Conservation (phyloP, 2,113 vertebrate genomes). For the Phoenicopterus ruber region DNA sequence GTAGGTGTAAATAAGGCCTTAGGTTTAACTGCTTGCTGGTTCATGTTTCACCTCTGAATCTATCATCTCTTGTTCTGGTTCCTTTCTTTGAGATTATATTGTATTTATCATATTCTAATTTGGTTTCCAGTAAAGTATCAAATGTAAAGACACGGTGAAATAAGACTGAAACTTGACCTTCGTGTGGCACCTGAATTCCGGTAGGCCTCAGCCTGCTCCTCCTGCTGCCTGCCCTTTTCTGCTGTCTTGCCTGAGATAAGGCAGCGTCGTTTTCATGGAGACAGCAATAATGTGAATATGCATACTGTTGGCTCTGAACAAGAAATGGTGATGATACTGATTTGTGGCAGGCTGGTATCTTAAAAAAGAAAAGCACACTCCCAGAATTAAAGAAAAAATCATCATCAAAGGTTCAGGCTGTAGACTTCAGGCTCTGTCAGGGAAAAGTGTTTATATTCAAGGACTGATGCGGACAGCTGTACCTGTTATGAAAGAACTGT, state of each 20-base stretch:
- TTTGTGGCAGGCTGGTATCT: neutral
- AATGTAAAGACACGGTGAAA: neutral
- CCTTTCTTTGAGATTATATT: neutral
- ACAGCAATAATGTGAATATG: neutral
- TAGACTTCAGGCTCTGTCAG: neutral
- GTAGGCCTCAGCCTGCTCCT: neutral
- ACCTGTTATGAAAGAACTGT: neutral
- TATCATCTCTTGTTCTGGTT: neutral
- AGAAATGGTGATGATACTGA: neutral
- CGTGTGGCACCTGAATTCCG: fast-evolving
- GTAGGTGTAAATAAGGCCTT: neutral
- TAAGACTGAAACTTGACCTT: neutral
- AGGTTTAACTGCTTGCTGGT: neutral
- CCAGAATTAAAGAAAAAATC: neutral
- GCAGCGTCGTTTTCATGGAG: neutral
- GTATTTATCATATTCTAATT: neutral
- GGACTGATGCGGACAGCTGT: neutral
- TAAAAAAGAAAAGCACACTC: neutral
- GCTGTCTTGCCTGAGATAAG: neutral
- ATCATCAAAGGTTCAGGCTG: neutral
- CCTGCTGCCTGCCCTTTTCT: neutral
- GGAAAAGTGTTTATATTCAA: neutral
- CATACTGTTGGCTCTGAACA: neutral
- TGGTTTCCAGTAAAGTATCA: neutral
- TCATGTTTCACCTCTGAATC: neutral